These are phyloP conservation scores for Drosophila serrata DNA, from an alignment of 1,140 invertebrate genomes.

Conservation along the genomic window DNA sequence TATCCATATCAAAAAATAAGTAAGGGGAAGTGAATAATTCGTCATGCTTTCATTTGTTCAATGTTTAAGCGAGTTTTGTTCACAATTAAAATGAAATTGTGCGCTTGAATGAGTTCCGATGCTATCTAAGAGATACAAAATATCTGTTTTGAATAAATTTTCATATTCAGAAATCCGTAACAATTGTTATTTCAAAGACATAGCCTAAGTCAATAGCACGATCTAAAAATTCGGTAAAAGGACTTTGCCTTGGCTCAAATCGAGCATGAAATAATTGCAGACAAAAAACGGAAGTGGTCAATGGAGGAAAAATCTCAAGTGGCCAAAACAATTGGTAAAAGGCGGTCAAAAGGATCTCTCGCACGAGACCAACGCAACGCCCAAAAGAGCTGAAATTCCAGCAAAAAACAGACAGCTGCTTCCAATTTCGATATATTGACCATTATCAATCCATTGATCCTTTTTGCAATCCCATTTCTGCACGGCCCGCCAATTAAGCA, in stretches of 20 bases:
- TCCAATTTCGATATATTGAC: constrained; percentile 15
- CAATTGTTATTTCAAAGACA: constrained; percentile 18
- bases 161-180: constrained; percentile 6
- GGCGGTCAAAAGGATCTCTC: constrained; percentile 27
- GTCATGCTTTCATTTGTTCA: constrained; percentile 80
- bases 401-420: constrained; percentile 41
- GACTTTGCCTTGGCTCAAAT: constrained; percentile 44
- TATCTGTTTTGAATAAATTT: constrained; percentile 16
- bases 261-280: constrained; percentile 57
- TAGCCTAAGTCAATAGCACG: constrained; percentile 60
- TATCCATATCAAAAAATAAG: constrained; percentile 38
- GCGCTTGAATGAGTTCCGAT: constrained; percentile 43
- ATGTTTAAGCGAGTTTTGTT: constrained; percentile 75
- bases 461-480: constrained; percentile 23
- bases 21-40: constrained; percentile 47
- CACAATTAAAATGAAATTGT: constrained; percentile 81
- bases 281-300: constrained; percentile 77
- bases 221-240: constrained; percentile 46
- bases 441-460: constrained; percentile 8
- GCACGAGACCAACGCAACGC: constrained; percentile 77
- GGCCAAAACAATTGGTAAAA: constrained; percentile 49
- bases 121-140: constrained; percentile 16
- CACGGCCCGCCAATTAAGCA: constrained; percentile 73
- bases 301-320: constrained; percentile 63
- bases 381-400: constrained; percentile 41